phyloP scores from a whole-genome alignment of 2,113 vertebrate species.

The Actenoides lindsayi region DNA sequence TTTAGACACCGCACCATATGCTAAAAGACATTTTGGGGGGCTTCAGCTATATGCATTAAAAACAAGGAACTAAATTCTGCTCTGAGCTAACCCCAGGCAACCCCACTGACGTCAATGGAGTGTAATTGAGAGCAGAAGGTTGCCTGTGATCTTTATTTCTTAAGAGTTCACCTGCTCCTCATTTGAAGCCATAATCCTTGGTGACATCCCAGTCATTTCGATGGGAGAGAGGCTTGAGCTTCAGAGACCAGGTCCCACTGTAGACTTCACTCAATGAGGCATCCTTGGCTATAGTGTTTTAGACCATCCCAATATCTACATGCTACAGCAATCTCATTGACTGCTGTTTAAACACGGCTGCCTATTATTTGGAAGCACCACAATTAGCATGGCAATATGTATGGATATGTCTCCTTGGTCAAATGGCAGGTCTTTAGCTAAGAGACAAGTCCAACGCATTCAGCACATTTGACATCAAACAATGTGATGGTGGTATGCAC shows the following conservation, averaged over 20 bases:
- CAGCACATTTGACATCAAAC: neutral
- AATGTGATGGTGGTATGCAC: too few relatives aligned
- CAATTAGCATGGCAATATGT: neutral
- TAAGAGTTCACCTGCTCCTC: constrained; percentile 57
- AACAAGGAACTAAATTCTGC: neutral
- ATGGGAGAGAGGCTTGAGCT: neutral
- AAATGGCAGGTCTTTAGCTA: neutral
- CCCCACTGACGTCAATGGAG: constrained; percentile 46
- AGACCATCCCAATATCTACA: neutral
- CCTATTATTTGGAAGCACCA: neutral
- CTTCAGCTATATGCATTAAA: neutral
- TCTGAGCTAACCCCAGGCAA: constrained; percentile 41
- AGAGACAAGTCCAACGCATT: neutral
- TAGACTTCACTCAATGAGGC: neutral
- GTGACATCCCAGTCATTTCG: constrained; percentile 52
- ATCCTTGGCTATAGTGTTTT: neutral
- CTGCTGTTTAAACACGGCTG: neutral
- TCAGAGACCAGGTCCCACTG: neutral
- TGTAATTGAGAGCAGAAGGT: constrained; percentile 63
- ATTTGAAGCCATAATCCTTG: constrained; percentile 64
- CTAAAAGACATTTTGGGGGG: neutral
- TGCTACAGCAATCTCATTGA: neutral
- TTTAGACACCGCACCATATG: neutral
- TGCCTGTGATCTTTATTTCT: constrained; percentile 66
- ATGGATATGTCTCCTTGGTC: rapidly evolving